A percentile compares a stretch with the other conserved stretches of the same genome.
Conservation (phyloP, 1,140 invertebrate genomes). For the Drosophila busckii region DNA sequence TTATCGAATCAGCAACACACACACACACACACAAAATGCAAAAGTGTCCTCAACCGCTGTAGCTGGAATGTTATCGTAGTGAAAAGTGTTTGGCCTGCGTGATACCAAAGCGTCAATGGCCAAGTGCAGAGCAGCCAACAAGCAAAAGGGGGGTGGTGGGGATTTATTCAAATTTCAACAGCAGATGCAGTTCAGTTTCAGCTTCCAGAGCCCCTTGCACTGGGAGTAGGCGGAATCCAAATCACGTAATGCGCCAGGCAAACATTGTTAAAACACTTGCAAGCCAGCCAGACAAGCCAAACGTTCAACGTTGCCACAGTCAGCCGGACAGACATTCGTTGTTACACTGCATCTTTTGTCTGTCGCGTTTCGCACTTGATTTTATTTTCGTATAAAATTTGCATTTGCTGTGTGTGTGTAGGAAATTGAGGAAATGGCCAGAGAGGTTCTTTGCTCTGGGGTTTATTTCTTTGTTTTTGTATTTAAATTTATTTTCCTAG, state of each 20-base stretch:
- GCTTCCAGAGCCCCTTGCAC: too few species aligned
- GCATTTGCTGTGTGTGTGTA: too few species aligned
- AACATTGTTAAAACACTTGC: conserved; percentile 76
- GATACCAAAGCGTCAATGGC: not conserved
- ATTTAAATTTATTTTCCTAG: conserved; percentile 77
- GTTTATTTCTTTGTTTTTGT: too few species aligned
- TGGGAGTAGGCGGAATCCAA: conserved; percentile 56
- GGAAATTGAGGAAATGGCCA: too few species aligned
- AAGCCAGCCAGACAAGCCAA: conserved; percentile 23
- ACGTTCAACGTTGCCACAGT: not conserved
- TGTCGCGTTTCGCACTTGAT: conserved; percentile 35
- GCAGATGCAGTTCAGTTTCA: too few species aligned
- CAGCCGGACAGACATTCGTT: not conserved
- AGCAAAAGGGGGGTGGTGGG: not conserved
- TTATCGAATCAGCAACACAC: conserved; percentile 41
- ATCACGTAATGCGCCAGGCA: conserved; percentile 73
- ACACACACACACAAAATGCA: conserved; percentile 18
- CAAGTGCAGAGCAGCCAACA: not conserved
- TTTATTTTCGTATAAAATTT: conserved; percentile 63
- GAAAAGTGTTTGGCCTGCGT: not conserved
- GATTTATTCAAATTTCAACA: too few species aligned
- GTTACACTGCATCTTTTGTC: not conserved
- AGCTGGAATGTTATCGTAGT: conserved; percentile 46
- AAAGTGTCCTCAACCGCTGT: conserved; percentile 46
- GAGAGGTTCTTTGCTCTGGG: too few species aligned